Percentiles rank a stretch among this genome's conserved stretches.
These are phyloP conservation scores for Gallinago media DNA, from an alignment of 2,113 vertebrate species.

Conservation along the genomic window DNA sequence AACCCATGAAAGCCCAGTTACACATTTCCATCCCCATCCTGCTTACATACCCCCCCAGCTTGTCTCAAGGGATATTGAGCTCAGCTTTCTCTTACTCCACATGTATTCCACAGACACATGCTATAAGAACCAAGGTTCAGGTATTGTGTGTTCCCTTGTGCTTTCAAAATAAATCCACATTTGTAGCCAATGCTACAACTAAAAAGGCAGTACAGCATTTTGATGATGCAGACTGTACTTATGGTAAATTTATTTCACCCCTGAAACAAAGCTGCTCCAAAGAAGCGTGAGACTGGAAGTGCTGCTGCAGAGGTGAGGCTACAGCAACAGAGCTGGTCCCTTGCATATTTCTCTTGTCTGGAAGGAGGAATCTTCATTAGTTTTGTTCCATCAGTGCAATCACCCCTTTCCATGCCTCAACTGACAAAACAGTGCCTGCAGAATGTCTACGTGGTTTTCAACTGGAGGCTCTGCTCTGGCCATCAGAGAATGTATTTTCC, in stretches of 20 bases:
- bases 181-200: not conserved
- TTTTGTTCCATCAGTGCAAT: not conserved
- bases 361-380: not conserved
- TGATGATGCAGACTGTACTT: not conserved
- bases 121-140: not conserved
- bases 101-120: not conserved
- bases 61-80: not conserved
- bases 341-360: not conserved
- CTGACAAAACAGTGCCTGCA: not conserved
- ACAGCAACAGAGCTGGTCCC: not conserved
- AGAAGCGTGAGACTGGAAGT: not conserved
- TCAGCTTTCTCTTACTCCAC: not conserved
- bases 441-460: not conserved
- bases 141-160: not conserved
- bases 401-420: rapidly evolving
- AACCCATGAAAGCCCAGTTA: not conserved
- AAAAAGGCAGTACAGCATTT: not conserved
- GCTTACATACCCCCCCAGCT: not conserved
- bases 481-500: not conserved
- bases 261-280: not conserved
- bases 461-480: not conserved
- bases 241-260: not conserved
- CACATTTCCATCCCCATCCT: not conserved
- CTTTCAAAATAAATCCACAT: not conserved
- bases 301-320: not conserved